These are phyloP conservation scores for Platalea minor DNA, from an alignment of 2,797 vertebrate genomes.

Conservation along the genomic window DNA sequence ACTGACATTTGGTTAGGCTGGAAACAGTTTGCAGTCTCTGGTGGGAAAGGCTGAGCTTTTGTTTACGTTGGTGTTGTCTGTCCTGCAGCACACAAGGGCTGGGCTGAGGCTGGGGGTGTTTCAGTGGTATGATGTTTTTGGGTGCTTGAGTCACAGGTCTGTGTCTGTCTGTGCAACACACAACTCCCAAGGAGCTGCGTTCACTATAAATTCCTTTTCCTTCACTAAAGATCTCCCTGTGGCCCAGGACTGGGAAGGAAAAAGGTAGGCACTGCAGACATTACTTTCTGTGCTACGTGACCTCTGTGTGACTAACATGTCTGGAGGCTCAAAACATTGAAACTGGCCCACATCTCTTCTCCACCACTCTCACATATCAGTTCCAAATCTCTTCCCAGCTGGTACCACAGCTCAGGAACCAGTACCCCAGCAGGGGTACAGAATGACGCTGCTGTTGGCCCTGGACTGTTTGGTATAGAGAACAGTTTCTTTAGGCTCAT, in stretches of 20 bases:
- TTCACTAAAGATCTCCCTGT: not conserved
- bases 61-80: not conserved
- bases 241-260: not conserved
- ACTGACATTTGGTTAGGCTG: not conserved
- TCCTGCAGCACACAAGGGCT: not conserved
- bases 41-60: slow-evolving; percentile 22
- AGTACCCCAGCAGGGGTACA: not conserved
- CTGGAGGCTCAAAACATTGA: not conserved
- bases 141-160: not conserved
- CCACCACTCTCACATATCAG: rapidly evolving
- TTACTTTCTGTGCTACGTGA: not conserved
- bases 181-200: not conserved
- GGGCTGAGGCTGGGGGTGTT: not conserved
- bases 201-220: not conserved
- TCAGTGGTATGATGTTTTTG: not conserved
- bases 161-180: not conserved
- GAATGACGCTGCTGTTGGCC: not conserved
- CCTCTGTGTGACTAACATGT: not conserved
- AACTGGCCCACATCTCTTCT: not conserved
- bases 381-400: not conserved
- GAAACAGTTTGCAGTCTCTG: not conserved
- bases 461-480: not conserved
- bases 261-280: not conserved
- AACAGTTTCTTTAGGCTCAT: not conserved
- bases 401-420: not conserved